Conservation (phyloP, 2,113 vertebrate genomes). For the Indicator maculatus region DNA sequence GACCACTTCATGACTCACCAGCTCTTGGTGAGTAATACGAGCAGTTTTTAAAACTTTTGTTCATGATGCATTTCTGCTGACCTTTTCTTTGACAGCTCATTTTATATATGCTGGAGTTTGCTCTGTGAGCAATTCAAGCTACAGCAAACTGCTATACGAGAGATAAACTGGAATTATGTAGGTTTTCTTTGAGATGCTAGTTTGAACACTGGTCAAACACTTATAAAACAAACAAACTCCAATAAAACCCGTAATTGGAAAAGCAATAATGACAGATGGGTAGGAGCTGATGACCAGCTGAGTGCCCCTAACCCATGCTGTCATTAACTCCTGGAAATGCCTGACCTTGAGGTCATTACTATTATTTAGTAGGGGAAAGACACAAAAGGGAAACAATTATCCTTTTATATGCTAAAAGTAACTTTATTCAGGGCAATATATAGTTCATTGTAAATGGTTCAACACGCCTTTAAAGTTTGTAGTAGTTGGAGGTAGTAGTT, state of each 20-base stretch:
- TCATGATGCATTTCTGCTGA: neutral
- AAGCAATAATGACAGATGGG: slow-evolving; percentile 70
- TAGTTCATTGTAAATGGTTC: slow-evolving; percentile 60
- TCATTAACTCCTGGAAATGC: slow-evolving; percentile 69
- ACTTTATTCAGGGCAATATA: slow-evolving; percentile 57
- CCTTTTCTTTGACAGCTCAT: neutral
- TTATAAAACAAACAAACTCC: slow-evolving; percentile 52
- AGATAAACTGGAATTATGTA: neutral
- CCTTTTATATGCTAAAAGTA: slow-evolving; percentile 70
- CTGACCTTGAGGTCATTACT: slow-evolving; percentile 67
- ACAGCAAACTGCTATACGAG: neutral
- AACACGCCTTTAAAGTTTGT: slow-evolving; percentile 54
- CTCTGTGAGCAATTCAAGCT: neutral
- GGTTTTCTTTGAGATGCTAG: neutral
- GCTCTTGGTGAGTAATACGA: slow-evolving; percentile 80
- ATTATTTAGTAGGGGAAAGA: slow-evolving; percentile 59
- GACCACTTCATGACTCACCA: slow-evolving; percentile 86
- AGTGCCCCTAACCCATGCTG: slow-evolving; percentile 66
- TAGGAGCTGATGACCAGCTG: slow-evolving; percentile 70
- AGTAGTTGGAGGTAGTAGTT: neutral
- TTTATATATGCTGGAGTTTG: neutral
- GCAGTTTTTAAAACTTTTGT: neutral
- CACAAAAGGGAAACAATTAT: slow-evolving; percentile 67
- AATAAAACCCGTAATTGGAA: slow-evolving; percentile 65
- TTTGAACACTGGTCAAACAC: slow-evolving; percentile 3